Evolutionary conservation across 2,888 invertebrate species (phyloP).

Genomic region (Acleris sparsana): DNA sequence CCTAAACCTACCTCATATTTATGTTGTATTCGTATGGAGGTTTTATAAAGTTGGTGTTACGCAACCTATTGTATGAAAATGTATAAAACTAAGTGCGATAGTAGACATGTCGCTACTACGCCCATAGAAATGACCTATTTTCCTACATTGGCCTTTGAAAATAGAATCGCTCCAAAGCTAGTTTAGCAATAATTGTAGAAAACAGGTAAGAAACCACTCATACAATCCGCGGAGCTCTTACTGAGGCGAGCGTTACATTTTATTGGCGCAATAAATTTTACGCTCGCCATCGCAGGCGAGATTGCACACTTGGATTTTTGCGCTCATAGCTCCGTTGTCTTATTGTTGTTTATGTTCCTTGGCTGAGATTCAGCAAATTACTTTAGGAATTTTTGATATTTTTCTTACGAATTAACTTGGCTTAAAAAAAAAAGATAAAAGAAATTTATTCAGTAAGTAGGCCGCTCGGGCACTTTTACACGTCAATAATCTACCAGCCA

Average conservation of each 20-base stretch:
- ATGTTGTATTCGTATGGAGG: too few relatives aligned
- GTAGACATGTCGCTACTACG: too few relatives aligned
- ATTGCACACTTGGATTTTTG: slow-evolving; percentile 77
- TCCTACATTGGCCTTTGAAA: too few relatives aligned
- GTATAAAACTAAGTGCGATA: too few relatives aligned
- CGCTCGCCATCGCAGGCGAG: slow-evolving; percentile 67
- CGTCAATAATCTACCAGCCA: too few relatives aligned
- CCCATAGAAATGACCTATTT: too few relatives aligned
- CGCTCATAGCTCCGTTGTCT: slow-evolving; percentile 53
- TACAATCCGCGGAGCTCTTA: slow-evolving; percentile 16
- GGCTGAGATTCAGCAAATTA: slow-evolving; percentile 23
- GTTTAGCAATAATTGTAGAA: slow-evolving; percentile 12
- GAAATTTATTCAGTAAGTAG: too few relatives aligned
- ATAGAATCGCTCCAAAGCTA: not conserved
- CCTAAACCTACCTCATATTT: too few relatives aligned
- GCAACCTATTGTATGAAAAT: too few relatives aligned
- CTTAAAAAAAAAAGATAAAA: too few relatives aligned
- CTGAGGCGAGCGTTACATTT: slow-evolving; percentile 58
- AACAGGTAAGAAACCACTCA: slow-evolving; percentile 9
- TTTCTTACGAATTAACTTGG: slow-evolving; percentile 4
- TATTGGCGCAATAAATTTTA: slow-evolving; percentile 81
- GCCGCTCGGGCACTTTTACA: too few relatives aligned
- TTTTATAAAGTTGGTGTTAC: too few relatives aligned
- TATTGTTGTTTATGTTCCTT: slow-evolving; percentile 36
- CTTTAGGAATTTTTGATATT: slow-evolving; percentile 26